Percentiles rank a stretch among this genome's conserved stretches.
These are phyloP conservation scores for Ploceus nigricollis DNA, from an alignment of 2,113 vertebrate genomes.

Conservation along the genomic window DNA sequence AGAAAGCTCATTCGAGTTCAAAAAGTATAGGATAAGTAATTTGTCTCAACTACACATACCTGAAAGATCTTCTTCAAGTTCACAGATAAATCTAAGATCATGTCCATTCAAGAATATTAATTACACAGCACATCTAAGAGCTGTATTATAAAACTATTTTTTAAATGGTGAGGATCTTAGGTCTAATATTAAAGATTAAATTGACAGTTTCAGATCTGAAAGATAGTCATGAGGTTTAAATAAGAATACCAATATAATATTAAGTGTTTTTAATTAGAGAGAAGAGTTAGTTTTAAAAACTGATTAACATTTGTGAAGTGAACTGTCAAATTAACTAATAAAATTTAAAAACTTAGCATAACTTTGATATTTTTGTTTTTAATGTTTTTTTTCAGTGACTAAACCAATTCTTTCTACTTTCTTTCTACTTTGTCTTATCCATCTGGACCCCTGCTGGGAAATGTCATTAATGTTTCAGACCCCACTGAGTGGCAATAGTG, in stretches of 20 bases:
- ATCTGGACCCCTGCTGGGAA: slow-evolving; percentile 45
- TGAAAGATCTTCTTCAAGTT: background rate
- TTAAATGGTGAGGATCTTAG: background rate
- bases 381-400: background rate
- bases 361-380: slow-evolving; percentile 43
- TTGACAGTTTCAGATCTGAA: background rate
- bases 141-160: background rate
- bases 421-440: slow-evolving; percentile 30
- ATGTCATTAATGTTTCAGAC: slow-evolving; percentile 62
- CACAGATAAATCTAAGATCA: background rate
- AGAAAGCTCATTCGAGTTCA: background rate
- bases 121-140: background rate
- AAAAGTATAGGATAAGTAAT: background rate
- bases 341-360: slow-evolving; percentile 13
- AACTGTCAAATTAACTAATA: slow-evolving; percentile 42
- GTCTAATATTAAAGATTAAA: background rate
- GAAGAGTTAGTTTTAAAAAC: background rate
- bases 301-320: background rate
- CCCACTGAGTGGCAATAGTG: slow-evolving; percentile 51
- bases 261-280: background rate
- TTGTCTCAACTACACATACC: background rate
- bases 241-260: background rate
- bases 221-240: background rate
- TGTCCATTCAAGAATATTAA: background rate
- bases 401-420: slow-evolving; percentile 41